Evolutionary conservation across 2,888 invertebrate species (phyloP).

Genomic region (Lasioglossum figueresi): DNA sequence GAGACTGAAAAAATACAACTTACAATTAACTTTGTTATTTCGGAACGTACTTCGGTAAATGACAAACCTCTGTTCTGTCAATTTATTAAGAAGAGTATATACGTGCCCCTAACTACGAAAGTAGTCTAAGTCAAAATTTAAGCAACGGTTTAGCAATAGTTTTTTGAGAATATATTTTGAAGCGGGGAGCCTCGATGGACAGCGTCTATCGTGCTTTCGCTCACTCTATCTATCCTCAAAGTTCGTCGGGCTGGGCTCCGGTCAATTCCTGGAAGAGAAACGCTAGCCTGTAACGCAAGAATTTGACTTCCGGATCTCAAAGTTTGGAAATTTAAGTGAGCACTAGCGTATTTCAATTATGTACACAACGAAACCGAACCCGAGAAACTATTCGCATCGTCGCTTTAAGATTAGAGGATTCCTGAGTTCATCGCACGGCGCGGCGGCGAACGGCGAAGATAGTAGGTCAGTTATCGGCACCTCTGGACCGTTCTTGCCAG

Average conservation of each 20-base stretch:
- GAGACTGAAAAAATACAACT: no score
- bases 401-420: slow-evolving; percentile 50
- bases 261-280: not conserved
- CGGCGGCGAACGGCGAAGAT: slow-evolving; percentile 58
- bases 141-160: no score
- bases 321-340: not conserved
- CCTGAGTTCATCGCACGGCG: slow-evolving; percentile 43
- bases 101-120: no score
- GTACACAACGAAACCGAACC: slow-evolving; percentile 33
- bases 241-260: not conserved
- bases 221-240: no score
- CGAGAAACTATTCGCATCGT: slow-evolving; percentile 49
- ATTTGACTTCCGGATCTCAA: not conserved
- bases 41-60: no score
- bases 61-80: no score
- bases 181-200: no score
- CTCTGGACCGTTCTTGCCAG: slow-evolving; percentile 62
- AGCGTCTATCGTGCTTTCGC: not conserved
- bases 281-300: not conserved
- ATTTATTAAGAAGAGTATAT: no score
- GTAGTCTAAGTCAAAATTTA: no score
- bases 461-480: slow-evolving; percentile 73
- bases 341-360: slow-evolving; percentile 47
- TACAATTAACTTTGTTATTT: no score
- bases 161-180: no score